Evolutionary conservation across 2,113 vertebrate species (phyloP).

Genomic region (Ophthalmolycus amberensis): DNA sequence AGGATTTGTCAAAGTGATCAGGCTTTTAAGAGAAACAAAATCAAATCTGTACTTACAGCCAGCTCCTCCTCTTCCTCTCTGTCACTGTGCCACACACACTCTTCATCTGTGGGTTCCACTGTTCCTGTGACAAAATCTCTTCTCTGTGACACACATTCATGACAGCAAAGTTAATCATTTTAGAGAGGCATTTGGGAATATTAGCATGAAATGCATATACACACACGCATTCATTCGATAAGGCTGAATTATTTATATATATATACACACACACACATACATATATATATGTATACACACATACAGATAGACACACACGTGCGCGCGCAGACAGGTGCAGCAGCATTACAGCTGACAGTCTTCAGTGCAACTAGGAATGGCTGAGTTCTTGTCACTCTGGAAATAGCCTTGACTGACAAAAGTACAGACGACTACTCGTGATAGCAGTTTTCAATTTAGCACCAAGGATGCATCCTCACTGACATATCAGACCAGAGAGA

Average conservation of each 20-base stretch:
- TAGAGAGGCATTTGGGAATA: neutral
- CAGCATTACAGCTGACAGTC: conserved; percentile 66
- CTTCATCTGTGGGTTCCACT: conserved; percentile 93
- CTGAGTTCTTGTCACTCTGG: conserved; percentile 70
- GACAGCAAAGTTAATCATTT: conserved; percentile 6
- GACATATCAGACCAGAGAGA: conserved; percentile 29
- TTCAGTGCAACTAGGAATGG: conserved; percentile 57
- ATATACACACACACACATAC: neutral
- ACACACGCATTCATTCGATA: neutral
- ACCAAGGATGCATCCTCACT: conserved; percentile 46
- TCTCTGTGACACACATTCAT: conserved; percentile 82
- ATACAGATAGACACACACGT: neutral
- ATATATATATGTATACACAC: neutral
- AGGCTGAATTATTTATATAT: neutral
- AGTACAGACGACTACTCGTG: conserved; percentile 68
- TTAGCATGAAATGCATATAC: neutral
- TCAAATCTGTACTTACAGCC: conserved; percentile 85
- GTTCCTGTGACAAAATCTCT: conserved; percentile 90
- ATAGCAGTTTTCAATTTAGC: conserved; percentile 68
- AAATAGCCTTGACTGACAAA: conserved; percentile 75
- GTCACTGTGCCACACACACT: conserved; percentile 96
- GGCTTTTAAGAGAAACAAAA: conserved; percentile 5
- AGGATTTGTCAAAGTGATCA: neutral
- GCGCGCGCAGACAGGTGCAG: conserved; percentile 60
- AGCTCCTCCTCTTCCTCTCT: conserved; percentile 93